phyloP scores from a whole-genome alignment of 2,113 vertebrate species.

The Poicephalus gulielmi region DNA sequence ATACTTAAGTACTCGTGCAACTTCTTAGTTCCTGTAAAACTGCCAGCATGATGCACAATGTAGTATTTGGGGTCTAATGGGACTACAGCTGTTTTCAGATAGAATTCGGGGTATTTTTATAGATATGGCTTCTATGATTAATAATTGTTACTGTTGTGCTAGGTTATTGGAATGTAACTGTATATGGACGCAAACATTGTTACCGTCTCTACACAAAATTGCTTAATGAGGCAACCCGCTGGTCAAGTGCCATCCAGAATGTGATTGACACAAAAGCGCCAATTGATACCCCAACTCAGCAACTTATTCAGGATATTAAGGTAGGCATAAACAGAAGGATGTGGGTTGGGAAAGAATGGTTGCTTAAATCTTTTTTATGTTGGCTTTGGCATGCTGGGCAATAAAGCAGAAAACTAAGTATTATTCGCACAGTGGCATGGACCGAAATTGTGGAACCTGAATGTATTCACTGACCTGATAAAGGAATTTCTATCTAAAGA shows the following conservation, averaged over 20 bases:
- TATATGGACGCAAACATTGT: conserved; percentile 94
- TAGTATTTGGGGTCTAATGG: not conserved
- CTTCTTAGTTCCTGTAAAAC: not conserved
- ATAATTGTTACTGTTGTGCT: not conserved
- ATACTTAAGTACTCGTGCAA: accelerated
- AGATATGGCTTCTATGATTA: not conserved
- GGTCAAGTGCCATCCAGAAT: conserved; percentile 92
- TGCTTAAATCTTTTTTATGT: not conserved
- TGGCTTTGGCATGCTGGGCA: not conserved
- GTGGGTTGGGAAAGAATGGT: not conserved
- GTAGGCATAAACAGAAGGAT: conserved; percentile 53
- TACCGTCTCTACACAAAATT: conserved; percentile 93
- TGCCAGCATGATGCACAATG: not conserved
- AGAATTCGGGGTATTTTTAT: not conserved
- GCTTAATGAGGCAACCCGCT: conserved; percentile 91
- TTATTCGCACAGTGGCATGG: not conserved
- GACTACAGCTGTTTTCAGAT: not conserved
- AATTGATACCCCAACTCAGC: conserved; percentile 95
- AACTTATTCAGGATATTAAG: conserved; percentile 96
- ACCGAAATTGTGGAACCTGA: not conserved
- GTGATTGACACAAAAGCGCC: conserved; percentile 94
- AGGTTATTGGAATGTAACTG: conserved; percentile 94
- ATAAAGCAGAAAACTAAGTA: not conserved
- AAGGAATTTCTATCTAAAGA: not conserved
- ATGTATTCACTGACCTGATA: not conserved